Evolutionary conservation across 1,140 invertebrate genomes (phyloP).

Genomic region (Coptotermes formosanus): DNA sequence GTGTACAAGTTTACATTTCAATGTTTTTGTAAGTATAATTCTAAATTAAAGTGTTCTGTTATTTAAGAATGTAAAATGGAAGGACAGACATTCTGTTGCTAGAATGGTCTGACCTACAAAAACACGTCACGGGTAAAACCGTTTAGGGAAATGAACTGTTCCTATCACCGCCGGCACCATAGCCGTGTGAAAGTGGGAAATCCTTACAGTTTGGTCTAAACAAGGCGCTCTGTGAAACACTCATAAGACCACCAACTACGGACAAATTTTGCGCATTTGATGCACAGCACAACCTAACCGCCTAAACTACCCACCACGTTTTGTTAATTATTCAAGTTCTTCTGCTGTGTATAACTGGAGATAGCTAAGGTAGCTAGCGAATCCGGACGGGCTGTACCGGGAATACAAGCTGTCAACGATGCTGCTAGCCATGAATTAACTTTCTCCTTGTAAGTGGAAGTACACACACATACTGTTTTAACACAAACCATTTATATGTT

Average conservation of each 20-base stretch:
- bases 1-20: not conserved
- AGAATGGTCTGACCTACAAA: not conserved
- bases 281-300: not conserved
- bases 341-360: not conserved
- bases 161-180: not conserved
- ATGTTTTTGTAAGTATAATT: not conserved
- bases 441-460: not conserved
- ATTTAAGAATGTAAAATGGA: not conserved
- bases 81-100: not conserved
- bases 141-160: not conserved
- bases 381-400: not conserved
- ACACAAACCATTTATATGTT: not conserved
- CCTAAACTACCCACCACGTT: not conserved
- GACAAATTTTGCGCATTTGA: not conserved
- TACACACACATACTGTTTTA: not conserved
- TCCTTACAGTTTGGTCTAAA: not conserved
- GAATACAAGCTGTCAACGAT: not conserved
- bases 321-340: not conserved
- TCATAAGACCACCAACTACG: conserved; percentile 4
- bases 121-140: not conserved
- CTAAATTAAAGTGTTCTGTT: not conserved
- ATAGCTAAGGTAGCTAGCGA: not conserved
- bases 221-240: not conserved
- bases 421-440: not conserved
- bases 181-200: not conserved